Evolutionary conservation across 2,113 vertebrate species (phyloP), one percentile per base, ranked within the genome.

Genomic region (Axis porcinus): DNA sequence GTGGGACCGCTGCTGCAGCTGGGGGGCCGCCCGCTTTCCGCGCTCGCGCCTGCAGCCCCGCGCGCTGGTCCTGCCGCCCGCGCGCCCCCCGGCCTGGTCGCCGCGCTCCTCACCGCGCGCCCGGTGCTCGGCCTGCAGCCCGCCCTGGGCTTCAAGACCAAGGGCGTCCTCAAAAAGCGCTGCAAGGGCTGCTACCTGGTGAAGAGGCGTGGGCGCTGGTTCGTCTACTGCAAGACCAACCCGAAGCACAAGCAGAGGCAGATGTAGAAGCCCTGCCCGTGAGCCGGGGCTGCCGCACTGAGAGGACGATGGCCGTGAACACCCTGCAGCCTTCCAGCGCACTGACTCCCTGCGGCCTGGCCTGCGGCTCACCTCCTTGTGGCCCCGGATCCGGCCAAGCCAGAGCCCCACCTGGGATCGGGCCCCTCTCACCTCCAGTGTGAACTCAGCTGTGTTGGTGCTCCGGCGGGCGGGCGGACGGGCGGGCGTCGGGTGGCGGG

Each of bases 111-210:
- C 11, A 0, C 84, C 7, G 4, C 13, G 14, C 94, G 88, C 82
- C 98, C 70, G 28, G 96, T 95, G 8, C 55, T 89, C 8, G 89
- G 21, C 4, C 21, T 96, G 90, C 99, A 98, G 95, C 99, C 98
- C 0, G 95, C 97, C 0, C 97, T 97, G 17, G 99, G 99, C 4
- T 99, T 99, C 99, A 99, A 99, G 98, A 99, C 99, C 86, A 99
- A 99, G 98, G 97, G 89, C 0, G 95, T 97, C 9, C 50, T 99
- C 81, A 99, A 50, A 94, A 99, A 94, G 95, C 99, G 99, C n/a
- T 99, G 99, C 97, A 99, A 99, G 97, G 99, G 99, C 98, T 99
- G 99, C 92, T 99, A 98, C 98, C 91, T 99, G 58, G 99, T 99
- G 3, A 99, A 98, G 60, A 98, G 99, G n/a, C 98, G 55, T 98